These are phyloP conservation scores for Amphiprion clarkii DNA, from an alignment of 2,797 vertebrate genomes.

Conservation along the genomic window DNA sequence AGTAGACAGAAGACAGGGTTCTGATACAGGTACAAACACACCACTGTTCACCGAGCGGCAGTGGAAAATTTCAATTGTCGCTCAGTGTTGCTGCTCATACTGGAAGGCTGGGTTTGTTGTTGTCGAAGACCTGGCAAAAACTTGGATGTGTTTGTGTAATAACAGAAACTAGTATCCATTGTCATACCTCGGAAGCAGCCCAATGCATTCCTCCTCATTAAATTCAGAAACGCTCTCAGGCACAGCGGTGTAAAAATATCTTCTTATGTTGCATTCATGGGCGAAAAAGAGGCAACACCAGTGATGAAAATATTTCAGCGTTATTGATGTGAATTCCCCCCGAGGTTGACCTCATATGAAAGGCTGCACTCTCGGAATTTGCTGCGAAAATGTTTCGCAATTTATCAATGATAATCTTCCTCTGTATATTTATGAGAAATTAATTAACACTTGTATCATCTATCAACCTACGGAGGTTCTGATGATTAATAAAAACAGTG, in stretches of 20 bases:
- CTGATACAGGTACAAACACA: slow-evolving; percentile 55
- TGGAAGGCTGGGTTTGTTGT: slow-evolving; percentile 41
- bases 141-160: slow-evolving; percentile 59
- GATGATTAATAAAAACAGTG: slow-evolving; percentile 76
- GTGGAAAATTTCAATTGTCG: slow-evolving; percentile 40
- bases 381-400: slow-evolving; percentile 60
- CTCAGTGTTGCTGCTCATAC: slow-evolving; percentile 8
- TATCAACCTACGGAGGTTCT: slow-evolving; percentile 71
- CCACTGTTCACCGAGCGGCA: slow-evolving; percentile 22
- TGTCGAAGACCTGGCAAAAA: slow-evolving; percentile 36
- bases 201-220: slow-evolving; percentile 71
- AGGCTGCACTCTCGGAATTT: slow-evolving; percentile 28
- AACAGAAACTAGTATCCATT: slow-evolving; percentile 61
- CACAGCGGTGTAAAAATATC: slow-evolving; percentile 56
- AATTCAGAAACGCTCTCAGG: slow-evolving; percentile 67
- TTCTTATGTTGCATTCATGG: slow-evolving; percentile 55
- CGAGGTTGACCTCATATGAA: slow-evolving; percentile 50
- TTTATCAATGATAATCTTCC: slow-evolving; percentile 64
- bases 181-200: slow-evolving; percentile 56
- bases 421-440: slow-evolving; percentile 71
- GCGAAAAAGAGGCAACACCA: slow-evolving; percentile 39
- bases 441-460: slow-evolving; percentile 76
- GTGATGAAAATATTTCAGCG: slow-evolving; percentile 56
- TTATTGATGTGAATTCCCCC: slow-evolving; percentile 59
- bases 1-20: slow-evolving; percentile 45